phyloP scores from a whole-genome alignment of 2,113 vertebrate genomes.

The Colius striatus region DNA sequence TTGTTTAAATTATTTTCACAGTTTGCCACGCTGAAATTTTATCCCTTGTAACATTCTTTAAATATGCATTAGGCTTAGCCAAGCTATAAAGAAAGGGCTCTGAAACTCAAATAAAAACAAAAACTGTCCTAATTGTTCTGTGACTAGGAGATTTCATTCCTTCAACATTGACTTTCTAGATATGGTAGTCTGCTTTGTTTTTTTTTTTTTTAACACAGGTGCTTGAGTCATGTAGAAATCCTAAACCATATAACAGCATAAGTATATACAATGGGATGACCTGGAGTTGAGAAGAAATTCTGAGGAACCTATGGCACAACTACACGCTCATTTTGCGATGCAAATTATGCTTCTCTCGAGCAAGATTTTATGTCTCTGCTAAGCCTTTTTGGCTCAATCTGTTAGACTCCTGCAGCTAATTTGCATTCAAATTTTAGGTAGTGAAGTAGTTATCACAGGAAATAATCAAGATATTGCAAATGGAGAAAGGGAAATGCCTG shows the following conservation, averaged over 20 bases:
- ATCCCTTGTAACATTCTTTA: not conserved
- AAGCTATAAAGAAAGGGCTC: not conserved
- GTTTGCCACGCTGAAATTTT: not conserved
- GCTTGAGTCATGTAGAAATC: not conserved
- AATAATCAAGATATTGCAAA: not conserved
- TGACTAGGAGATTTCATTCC: not conserved
- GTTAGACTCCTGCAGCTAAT: not conserved
- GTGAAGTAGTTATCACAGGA: not conserved
- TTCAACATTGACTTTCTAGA: not conserved
- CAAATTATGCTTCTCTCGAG: not conserved
- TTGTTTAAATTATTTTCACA: not conserved
- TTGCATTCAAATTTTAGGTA: not conserved
- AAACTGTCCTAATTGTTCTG: not conserved
- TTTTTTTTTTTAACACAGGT: not conserved
- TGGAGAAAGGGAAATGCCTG: not conserved
- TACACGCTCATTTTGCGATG: not conserved
- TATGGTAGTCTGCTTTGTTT: not conserved
- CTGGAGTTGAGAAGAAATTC: not conserved
- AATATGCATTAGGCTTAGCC: not conserved
- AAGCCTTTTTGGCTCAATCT: not conserved
- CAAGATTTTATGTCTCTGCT: not conserved
- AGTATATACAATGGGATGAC: not conserved
- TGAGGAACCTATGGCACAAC: not conserved
- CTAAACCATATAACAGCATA: accelerated
- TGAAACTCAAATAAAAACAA: slow-evolving; percentile 10